Percentiles rank a stretch among this genome's conserved stretches.
Conservation (phyloP, 2,797 vertebrate genomes). For the Sebastes vulpes region DNA sequence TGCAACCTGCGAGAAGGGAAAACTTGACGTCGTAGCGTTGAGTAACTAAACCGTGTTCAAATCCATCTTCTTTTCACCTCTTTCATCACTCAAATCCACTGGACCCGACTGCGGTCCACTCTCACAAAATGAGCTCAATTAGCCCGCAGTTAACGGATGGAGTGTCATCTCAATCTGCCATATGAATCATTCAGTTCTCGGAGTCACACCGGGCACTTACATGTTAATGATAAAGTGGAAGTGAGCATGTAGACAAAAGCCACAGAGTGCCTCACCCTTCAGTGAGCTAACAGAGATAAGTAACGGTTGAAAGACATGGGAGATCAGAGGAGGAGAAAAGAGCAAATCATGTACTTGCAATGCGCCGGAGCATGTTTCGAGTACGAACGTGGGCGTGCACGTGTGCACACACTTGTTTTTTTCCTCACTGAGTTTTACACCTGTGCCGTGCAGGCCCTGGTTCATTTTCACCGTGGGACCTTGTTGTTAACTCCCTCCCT, state of each 20-base stretch:
- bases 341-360: not conserved
- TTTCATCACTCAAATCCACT: not conserved
- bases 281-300: constrained; percentile 10
- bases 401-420: constrained; percentile 12
- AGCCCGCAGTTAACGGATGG: constrained; percentile 20
- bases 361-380: not conserved
- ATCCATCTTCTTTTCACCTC: not conserved
- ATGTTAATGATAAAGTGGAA: constrained; percentile 18
- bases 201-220: constrained; percentile 7
- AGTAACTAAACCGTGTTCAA: not conserved
- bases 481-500: constrained; percentile 9
- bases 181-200: constrained; percentile 23
- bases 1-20: not conserved
- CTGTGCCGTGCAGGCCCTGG: not conserved
- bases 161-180: not conserved
- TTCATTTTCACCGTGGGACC: constrained; percentile 20
- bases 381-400: not conserved
- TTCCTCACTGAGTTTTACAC: constrained; percentile 6
- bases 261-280: not conserved
- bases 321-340: not conserved
- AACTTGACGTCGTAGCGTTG: not conserved
- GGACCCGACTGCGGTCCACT: not conserved
- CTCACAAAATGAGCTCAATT: constrained; percentile 18
- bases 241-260: not conserved
- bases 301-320: constrained; percentile 5